Base-by-base conservation (phyloP, 2,797 vertebrate genomes). In the Ficedula albicollis region DNA sequence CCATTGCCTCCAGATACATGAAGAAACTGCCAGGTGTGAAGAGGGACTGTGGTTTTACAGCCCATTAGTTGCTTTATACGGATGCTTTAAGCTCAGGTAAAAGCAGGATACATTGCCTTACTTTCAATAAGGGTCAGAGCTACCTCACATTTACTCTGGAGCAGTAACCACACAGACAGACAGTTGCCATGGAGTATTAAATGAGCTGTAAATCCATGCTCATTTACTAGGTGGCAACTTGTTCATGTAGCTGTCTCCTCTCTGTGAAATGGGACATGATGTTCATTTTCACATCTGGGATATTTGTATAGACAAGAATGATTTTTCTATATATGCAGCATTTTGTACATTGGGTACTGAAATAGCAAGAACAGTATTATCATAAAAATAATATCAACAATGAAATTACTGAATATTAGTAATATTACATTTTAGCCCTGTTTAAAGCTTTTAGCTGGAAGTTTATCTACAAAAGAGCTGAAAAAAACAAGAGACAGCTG, bases 101-200 rank as follows among this genome's bases (percentile, higher is more conserved):
- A 86, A 6, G 62, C 66, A 91, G 55, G 91, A 93, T 62, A 54
- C 69, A 72, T 88, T 92, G 48, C 94, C 26, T 75, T 36, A 26
- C 59, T 95, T 90, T 55, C 43, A 43, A 56, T 14, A 72, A 80
- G 89, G 95, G 91, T 94, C 94, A 95, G 79, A 94, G 54, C 73
- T 84, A 43, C 64, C 58, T 95, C 62, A 1, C 91, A 84, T 94
- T 92, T 89, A 68, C 82, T 84, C 73, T 32, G 73, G 60, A 95
- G 87, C 58, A 60, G 52, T 81, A 91, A 93, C 66, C 54, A 72
- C 64, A 29, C n/a, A 58, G 84, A 39, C 58, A 95, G 95, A 39
- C 58, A 95, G 95, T 96, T 95, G 79, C 94, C 83, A 94, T 95
- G 95, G 95, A 95, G 85, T 72, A 75, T 84, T 87, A 93, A 97